Conservation (phyloP, 2,797 vertebrate genomes). For the Argya squamiceps region DNA sequence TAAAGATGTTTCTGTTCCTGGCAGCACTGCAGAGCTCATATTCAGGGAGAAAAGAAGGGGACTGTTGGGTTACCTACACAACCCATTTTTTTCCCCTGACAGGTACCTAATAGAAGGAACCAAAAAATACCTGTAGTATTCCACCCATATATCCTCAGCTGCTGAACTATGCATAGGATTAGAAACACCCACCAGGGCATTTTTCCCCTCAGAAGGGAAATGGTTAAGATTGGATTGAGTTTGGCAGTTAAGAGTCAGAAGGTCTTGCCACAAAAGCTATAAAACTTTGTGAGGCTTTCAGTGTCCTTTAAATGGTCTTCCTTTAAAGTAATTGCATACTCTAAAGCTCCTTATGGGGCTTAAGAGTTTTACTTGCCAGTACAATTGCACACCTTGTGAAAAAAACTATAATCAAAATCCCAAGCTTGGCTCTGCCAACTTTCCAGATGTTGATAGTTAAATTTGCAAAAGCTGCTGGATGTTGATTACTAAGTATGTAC, state of each 20-base stretch:
- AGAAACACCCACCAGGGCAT: background rate
- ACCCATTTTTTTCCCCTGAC: background rate
- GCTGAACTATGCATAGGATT: background rate
- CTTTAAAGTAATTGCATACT: conserved; percentile 13
- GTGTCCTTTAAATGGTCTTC: background rate
- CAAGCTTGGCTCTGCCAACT: background rate
- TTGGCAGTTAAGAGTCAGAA: background rate
- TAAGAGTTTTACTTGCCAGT: conserved; percentile 35
- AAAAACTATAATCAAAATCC: conserved; percentile 15
- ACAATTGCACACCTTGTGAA: conserved; percentile 33
- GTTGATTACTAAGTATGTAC: background rate
- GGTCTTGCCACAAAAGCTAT: background rate
- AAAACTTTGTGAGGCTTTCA: conserved; percentile 22
- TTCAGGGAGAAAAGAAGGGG: background rate
- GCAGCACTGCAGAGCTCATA: background rate
- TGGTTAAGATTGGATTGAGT: background rate
- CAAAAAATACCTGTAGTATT: background rate
- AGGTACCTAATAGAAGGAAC: background rate
- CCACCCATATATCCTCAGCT: background rate
- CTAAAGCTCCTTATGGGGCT: conserved; percentile 12
- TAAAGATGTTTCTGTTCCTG: background rate
- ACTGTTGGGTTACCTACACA: background rate
- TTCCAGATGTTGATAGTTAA: background rate
- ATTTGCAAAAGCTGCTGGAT: background rate
- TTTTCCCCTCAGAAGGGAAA: background rate